phyloP scores from a whole-genome alignment of 2,113 vertebrate species.

The Crotophaga sulcirostris region DNA sequence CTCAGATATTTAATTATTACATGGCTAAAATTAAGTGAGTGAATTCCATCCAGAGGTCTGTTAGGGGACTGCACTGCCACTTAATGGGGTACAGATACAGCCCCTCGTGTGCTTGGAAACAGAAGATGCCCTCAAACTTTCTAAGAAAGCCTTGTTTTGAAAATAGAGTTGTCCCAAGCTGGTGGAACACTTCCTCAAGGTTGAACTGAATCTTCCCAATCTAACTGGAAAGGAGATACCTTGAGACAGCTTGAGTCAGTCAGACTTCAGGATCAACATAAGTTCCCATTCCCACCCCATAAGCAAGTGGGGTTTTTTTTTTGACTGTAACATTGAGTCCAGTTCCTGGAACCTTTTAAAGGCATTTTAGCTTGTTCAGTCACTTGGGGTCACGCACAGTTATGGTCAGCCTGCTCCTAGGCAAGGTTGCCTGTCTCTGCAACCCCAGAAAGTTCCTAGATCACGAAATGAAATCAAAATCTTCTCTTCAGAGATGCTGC shows the following conservation, averaged over 20 bases:
- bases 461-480: background rate
- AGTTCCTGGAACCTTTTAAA: background rate
- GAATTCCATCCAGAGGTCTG: background rate
- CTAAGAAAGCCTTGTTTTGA: background rate
- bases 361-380: background rate
- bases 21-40: background rate
- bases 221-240: background rate
- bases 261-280: background rate
- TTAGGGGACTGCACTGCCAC: background rate
- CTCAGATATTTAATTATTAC: background rate
- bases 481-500: background rate
- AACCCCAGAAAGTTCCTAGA: background rate
- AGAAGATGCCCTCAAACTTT: background rate
- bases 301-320: background rate
- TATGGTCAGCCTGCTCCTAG: background rate
- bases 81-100: background rate
- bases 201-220: background rate
- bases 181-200: background rate
- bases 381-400: background rate
- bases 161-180: background rate
- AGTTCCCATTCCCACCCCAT: background rate
- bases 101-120: background rate
- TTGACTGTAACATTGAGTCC: background rate
- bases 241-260: background rate
- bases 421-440: background rate